Evolutionary conservation across 2,888 invertebrate species (phyloP).

Genomic region (Cotesia congregata): DNA sequence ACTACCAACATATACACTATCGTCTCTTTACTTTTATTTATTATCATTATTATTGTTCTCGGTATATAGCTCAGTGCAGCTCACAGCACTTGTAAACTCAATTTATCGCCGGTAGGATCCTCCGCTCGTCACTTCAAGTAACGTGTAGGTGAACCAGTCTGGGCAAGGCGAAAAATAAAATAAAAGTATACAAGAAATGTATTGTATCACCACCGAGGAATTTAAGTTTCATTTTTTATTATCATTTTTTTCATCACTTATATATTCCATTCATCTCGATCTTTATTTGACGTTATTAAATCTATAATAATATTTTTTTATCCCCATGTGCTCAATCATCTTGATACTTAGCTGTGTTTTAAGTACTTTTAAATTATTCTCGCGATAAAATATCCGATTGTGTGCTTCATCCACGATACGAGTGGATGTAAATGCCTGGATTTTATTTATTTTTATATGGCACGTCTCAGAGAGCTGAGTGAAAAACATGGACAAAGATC

Average conservation of each 20-base stretch:
- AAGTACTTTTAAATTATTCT: not conserved
- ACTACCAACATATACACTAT: not conserved
- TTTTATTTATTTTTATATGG: too few relatives aligned
- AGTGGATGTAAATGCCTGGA: too few relatives aligned
- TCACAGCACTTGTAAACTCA: constrained; percentile 39
- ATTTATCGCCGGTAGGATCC: constrained; percentile 44
- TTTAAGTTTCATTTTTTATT: constrained; percentile 18
- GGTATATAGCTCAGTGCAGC: constrained; percentile 8
- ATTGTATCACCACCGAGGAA: constrained; percentile 14
- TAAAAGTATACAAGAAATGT: not conserved
- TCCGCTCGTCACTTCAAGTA: constrained; percentile 45
- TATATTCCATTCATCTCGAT: not conserved
- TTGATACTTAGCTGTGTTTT: not conserved
- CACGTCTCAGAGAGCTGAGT: too few relatives aligned
- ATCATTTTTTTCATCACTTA: not conserved
- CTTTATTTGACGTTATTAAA: not conserved
- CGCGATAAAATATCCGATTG: not conserved
- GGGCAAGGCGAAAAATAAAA: constrained; percentile 41
- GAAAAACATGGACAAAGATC: too few relatives aligned
- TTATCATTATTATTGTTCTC: not conserved
- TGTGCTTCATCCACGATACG: not conserved
- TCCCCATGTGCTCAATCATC: not conserved
- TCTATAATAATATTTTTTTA: not conserved
- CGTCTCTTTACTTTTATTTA: too few relatives aligned
- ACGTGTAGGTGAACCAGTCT: constrained; percentile 53